A percentile compares a stretch with the other conserved stretches of the same genome.
Conservation (phyloP, 1,140 invertebrate genomes). For the Cyclina sinensis region DNA sequence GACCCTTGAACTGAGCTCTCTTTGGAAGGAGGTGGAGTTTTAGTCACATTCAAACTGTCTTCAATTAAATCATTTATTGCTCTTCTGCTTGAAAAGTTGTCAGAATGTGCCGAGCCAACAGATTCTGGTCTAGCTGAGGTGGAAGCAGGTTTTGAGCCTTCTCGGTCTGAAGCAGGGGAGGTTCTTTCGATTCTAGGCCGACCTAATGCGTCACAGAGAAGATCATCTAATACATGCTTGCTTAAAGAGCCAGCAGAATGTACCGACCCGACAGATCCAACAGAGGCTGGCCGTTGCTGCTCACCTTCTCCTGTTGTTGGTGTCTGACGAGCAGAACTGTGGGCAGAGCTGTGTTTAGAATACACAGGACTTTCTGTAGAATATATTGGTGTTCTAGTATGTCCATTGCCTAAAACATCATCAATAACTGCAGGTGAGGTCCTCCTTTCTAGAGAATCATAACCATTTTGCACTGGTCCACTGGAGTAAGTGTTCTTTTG, state of each 20-base stretch:
- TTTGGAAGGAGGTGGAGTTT: not conserved
- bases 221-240: constrained; percentile 67
- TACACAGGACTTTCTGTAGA: constrained; percentile 57
- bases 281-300: constrained; percentile 61
- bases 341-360: constrained; percentile 59
- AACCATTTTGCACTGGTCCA: not conserved
- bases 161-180: constrained; percentile 25
- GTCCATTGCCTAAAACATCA: constrained; percentile 63
- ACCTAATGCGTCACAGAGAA: constrained; percentile 54
- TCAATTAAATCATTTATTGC: constrained; percentile 46
- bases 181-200: not conserved
- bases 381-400: constrained; percentile 61
- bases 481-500: constrained; percentile 39
- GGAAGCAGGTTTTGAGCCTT: constrained; percentile 15
- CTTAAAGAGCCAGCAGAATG: constrained; percentile 62
- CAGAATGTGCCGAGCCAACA: constrained; percentile 39
- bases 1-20: constrained; percentile 21
- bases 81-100: constrained; percentile 29
- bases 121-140: constrained; percentile 42
- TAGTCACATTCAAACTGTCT: constrained; percentile 25
- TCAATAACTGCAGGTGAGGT: constrained; percentile 39
- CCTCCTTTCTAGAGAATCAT: constrained; percentile 11
- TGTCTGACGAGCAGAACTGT: constrained; percentile 66
- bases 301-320: constrained; percentile 69
- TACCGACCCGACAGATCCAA: constrained; percentile 32